Conservation (phyloP, 1,140 invertebrate genomes). For the Calosoma granatense region DNA sequence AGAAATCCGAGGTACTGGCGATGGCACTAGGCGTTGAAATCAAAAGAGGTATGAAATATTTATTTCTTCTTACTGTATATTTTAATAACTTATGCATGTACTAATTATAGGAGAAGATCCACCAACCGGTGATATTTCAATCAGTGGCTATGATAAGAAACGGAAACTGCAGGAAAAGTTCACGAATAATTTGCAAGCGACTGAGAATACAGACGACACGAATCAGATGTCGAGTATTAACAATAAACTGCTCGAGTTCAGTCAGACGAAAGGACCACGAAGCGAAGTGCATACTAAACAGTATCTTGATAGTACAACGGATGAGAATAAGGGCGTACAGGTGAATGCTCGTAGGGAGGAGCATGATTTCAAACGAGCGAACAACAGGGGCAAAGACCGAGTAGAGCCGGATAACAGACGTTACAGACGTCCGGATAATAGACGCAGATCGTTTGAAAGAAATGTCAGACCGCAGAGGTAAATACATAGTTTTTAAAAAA, state of each 20-base stretch:
- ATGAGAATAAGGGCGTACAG: background rate
- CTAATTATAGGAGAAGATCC: conserved; percentile 26
- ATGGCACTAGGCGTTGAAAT: conserved; percentile 37
- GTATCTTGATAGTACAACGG: background rate
- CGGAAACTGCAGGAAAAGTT: conserved; percentile 10
- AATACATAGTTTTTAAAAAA: too few relatives aligned
- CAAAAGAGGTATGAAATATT: conserved; percentile 22
- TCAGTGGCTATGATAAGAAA: conserved; percentile 26
- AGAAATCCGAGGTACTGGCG: conserved; percentile 33
- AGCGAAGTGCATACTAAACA: background rate
- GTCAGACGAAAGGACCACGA: background rate
- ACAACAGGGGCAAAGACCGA: background rate
- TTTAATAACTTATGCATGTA: background rate
- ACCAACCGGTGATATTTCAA: conserved; percentile 24
- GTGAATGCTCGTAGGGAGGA: background rate
- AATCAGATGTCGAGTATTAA: background rate
- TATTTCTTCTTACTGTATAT: background rate
- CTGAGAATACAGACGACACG: background rate
- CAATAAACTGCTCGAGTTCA: background rate
- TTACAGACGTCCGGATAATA: conserved; percentile 6
- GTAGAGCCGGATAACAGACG: conserved; percentile 1
- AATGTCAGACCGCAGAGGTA: background rate
- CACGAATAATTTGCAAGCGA: background rate
- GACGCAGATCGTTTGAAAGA: conserved; percentile 6
- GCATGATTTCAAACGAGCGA: conserved; percentile 1